Percentiles rank a stretch among this genome's conserved stretches.
phyloP scores from a whole-genome alignment of 1,140 invertebrate species.

The Pentalonia nigronervosa region DNA sequence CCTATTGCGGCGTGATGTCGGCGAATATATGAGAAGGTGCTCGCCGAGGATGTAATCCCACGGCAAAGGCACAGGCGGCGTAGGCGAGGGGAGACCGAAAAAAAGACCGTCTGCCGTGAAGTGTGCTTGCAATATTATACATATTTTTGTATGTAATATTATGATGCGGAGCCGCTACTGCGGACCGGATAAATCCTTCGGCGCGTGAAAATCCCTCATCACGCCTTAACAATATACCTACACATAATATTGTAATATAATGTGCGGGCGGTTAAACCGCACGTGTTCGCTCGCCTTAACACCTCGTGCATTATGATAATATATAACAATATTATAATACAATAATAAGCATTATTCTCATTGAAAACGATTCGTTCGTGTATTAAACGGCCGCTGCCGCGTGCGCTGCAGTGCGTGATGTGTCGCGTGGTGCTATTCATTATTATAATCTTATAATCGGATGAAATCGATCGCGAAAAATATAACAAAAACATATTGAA shows the following conservation, averaged over 20 bases:
- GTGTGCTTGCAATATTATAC: neutral
- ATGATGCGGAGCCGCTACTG: neutral
- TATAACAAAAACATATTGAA: neutral
- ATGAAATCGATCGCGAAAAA: neutral
- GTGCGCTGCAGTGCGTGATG: neutral
- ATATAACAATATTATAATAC: no score
- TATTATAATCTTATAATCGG: neutral
- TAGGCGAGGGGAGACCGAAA: neutral
- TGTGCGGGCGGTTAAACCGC: neutral
- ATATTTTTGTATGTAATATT: neutral
- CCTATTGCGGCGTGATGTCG: no score
- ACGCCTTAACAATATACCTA: neutral
- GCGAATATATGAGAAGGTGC: neutral
- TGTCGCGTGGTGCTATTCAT: neutral
- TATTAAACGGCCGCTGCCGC: neutral
- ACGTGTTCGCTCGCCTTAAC: neutral
- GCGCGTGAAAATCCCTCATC: neutral
- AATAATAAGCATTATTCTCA: no score
- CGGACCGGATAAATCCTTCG: neutral
- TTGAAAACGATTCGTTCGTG: slow-evolving; percentile 37
- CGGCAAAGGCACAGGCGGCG: no score
- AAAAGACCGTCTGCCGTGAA: neutral
- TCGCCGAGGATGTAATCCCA: neutral
- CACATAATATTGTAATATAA: neutral
- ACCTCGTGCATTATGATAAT: neutral